Evolutionary conservation across 2,888 invertebrate species (phyloP).

Genomic region (Cosmorhoe ocellata): DNA sequence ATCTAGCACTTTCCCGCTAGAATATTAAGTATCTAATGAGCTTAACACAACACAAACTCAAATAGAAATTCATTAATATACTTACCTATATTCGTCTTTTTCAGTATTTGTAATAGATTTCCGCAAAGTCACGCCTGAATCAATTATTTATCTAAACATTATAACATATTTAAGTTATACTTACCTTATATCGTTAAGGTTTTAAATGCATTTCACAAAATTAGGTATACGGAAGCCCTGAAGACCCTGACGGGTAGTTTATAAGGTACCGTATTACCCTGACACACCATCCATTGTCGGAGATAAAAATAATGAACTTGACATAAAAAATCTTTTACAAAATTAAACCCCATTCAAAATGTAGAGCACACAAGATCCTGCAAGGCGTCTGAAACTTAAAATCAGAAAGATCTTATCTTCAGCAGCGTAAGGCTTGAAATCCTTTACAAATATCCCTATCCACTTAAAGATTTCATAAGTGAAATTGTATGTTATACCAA

Average conservation of each 20-base stretch:
- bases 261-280: background rate
- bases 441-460: slow-evolving; percentile 7
- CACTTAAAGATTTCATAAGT: slow-evolving; percentile 7
- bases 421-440: slow-evolving; percentile 2
- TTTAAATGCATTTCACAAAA: background rate
- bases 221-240: slow-evolving; percentile 4
- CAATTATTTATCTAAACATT: too few relatives aligned
- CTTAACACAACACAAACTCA: too few relatives aligned
- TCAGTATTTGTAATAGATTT: too few relatives aligned
- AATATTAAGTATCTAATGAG: too few relatives aligned
- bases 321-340: slow-evolving; percentile 34
- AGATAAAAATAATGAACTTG: slow-evolving; percentile 32
- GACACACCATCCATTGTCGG: slow-evolving; percentile 26
- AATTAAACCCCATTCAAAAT: slow-evolving; percentile 54
- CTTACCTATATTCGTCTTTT: too few relatives aligned
- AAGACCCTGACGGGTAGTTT: background rate
- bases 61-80: too few relatives aligned
- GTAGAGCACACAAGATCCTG: slow-evolving; percentile 45
- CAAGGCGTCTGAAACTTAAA: slow-evolving; percentile 5
- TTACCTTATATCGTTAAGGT: background rate
- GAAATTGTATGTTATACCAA: slow-evolving; percentile 20
- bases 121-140: too few relatives aligned
- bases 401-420: background rate
- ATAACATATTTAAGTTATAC: too few relatives aligned
- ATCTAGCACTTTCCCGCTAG: too few relatives aligned